Base-by-base conservation (phyloP, 2,888 invertebrate species). In the Luperina testacea region DNA sequence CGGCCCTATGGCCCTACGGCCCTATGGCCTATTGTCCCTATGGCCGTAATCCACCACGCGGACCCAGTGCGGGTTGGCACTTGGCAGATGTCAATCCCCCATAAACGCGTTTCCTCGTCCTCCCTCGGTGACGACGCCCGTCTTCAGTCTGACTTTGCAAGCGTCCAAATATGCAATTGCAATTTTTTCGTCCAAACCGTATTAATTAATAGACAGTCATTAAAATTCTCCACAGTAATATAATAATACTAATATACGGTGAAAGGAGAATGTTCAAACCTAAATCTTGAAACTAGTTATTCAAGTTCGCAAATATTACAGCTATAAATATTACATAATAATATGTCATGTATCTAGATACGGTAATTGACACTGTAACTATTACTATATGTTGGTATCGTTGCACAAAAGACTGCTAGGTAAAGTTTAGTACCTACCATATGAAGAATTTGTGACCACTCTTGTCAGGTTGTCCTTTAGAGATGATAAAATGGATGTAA, bases 261-360 rank as follows among this genome's bases (percentile, higher is more conserved):
- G 27, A 74, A 53, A 74, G 75, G 74, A 61, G 79, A 80, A 74
- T 67, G 80, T 53, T 74, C 81, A 24, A 53, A 53, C 53, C 32
- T 27, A 38, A 72, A 65, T 84, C 61, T 70, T 9, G 8, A 70
- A 84, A 84, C 83, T 63, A 65, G 80, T 81, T 81, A 75, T 61
- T 75, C 67, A 38, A 53, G 67, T 45, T 85, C 48, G 53, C 42
- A 57, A 71, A 73, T 65, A 78, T 78, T 81, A 75, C 82, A 42
- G 63, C 51, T 85, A 61, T n/a, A 77, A 61, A 61, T n/a, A 75
- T 77, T 82, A 67, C 63, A 72, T 82, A 76, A 82, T 70, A 72
- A 64, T 64, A 61, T 27, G 17, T 15, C n/a, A 69, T 27, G 64
- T 64, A 65, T 65, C 75, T 51, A 53, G 67, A 48, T 57, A 64